Percentiles rank a stretch among this genome's conserved stretches.
Conservation (phyloP, 92 coral and sea anemone species). For the Porites divaricata region DNA sequence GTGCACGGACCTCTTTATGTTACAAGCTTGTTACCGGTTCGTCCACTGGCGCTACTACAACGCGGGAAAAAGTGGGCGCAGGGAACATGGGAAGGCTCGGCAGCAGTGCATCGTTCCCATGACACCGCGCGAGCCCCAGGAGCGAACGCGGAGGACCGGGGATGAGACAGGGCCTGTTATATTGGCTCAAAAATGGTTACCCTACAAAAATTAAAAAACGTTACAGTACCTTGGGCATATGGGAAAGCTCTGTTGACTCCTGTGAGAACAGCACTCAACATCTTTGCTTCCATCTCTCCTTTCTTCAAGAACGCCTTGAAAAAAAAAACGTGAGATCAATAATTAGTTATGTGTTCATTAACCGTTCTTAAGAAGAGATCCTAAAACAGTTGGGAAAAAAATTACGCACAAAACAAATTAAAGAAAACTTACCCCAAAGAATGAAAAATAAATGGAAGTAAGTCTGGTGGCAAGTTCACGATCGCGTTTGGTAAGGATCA, state of each 20-base stretch:
- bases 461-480: slow-evolving; percentile 85
- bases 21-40: background rate
- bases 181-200: too few relatives aligned
- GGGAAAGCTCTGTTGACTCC: slow-evolving; percentile 99
- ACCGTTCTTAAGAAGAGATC: background rate
- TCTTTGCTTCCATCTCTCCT: slow-evolving; percentile 90
- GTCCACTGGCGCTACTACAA: too few relatives aligned
- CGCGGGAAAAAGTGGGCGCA: too few relatives aligned
- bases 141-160: too few relatives aligned
- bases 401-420: background rate
- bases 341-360: too few relatives aligned
- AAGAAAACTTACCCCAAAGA: slow-evolving; percentile 80
- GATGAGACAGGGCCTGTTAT: background rate
- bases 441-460: slow-evolving; percentile 90
- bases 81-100: too few relatives aligned
- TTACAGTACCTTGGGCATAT: slow-evolving; percentile 77
- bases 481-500: slow-evolving; percentile 82
- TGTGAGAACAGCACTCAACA: slow-evolving; percentile 93
- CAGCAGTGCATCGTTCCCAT: too few relatives aligned
- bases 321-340: background rate
- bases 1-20: too few relatives aligned
- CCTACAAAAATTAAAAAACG: background rate
- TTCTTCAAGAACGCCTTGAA: slow-evolving; percentile 85
- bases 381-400: too few relatives aligned
- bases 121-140: too few relatives aligned